These are phyloP conservation scores for Etia nguti DNA, from an alignment of 2,113 vertebrate genomes.

Conservation along the genomic window DNA sequence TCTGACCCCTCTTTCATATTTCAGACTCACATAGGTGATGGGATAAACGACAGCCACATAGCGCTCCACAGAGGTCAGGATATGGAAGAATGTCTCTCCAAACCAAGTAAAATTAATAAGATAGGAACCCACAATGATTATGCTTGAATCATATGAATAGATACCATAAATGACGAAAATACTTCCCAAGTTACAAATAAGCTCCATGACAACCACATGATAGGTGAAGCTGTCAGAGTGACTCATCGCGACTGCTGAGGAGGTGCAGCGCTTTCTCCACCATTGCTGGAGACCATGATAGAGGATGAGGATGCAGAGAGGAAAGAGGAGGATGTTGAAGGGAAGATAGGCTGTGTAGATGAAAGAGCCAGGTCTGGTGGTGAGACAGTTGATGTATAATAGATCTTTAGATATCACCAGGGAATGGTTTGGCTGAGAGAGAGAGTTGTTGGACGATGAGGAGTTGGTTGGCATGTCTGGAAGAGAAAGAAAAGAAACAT, in stretches of 20 bases:
- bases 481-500: background rate
- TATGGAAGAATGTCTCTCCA: background rate
- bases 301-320: background rate
- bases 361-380: background rate
- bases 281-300: background rate
- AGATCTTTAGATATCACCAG: background rate
- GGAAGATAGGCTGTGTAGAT: rapidly evolving
- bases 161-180: background rate
- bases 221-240: background rate
- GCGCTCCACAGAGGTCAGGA: background rate
- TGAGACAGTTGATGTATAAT: background rate
- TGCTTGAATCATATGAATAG: rapidly evolving
- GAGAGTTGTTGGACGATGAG: background rate
- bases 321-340: background rate
- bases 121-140: rapidly evolving
- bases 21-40: background rate
- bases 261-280: background rate
- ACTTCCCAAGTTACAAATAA: background rate
- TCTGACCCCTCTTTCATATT: background rate
- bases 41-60: background rate
- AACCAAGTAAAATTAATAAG: background rate
- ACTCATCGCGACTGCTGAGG: background rate
- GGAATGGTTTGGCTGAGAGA: rapidly evolving
- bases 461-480: background rate
- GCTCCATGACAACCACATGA: background rate